Conservation (phyloP, 2,888 invertebrate genomes). For the Linyphia triangularis region DNA sequence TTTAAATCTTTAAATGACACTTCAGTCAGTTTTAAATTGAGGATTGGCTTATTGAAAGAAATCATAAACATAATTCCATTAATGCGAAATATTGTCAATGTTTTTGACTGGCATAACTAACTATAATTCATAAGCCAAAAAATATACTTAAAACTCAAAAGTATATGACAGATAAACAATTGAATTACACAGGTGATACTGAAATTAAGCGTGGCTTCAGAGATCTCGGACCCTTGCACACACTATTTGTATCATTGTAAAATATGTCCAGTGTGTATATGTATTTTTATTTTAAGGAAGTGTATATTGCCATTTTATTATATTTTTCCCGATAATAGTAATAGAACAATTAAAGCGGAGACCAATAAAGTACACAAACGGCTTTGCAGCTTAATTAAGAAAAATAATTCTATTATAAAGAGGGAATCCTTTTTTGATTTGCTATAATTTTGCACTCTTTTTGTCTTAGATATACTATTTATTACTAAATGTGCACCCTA, state of each 20-base stretch:
- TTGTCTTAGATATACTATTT: background rate
- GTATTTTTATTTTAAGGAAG: constrained; percentile 63
- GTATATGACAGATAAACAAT: too few species aligned
- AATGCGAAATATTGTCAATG: too few species aligned
- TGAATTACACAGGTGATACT: too few species aligned
- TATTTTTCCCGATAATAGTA: constrained; percentile 37
- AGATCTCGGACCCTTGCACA: constrained; percentile 61
- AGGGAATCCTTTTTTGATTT: background rate
- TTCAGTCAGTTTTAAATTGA: too few species aligned
- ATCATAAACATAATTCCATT: too few species aligned
- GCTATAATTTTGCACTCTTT: constrained; percentile 26
- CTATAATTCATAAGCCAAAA: too few species aligned
- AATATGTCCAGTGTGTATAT: constrained; percentile 67
- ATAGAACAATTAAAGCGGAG: constrained; percentile 27
- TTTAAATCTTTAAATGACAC: too few species aligned
- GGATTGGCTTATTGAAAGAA: too few species aligned
- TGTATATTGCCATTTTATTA: constrained; percentile 51
- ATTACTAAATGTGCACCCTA: constrained; percentile 1
- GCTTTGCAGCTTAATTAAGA: background rate
- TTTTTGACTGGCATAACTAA: too few species aligned
- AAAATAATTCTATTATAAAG: too few species aligned
- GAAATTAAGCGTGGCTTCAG: constrained; percentile 39
- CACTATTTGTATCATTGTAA: constrained; percentile 63
- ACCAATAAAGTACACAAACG: background rate
- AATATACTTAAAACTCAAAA: too few species aligned